Conservation (phyloP, 2,113 vertebrate species). For the Edolisoma coerulescens region DNA sequence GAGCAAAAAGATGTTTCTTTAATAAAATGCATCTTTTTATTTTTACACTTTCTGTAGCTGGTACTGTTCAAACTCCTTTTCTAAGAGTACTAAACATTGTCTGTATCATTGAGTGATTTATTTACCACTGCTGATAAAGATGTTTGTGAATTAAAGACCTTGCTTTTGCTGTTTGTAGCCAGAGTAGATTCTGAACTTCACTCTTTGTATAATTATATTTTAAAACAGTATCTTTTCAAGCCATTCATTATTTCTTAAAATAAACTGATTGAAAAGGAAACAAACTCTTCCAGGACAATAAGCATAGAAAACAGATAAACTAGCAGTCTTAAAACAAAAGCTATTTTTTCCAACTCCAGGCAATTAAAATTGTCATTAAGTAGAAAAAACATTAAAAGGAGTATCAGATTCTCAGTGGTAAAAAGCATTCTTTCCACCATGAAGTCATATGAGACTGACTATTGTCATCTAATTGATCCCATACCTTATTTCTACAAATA, state of each 20-base stretch:
- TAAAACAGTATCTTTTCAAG: conserved; percentile 26
- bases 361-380: not conserved
- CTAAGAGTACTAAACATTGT: not conserved
- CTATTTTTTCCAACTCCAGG: not conserved
- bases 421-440: not conserved
- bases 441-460: not conserved
- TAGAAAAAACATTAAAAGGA: not conserved
- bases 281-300: not conserved
- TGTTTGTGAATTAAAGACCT: not conserved
- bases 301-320: not conserved
- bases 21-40: not conserved
- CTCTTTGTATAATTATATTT: conserved; percentile 29
- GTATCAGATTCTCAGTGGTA: not conserved
- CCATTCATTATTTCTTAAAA: conserved; percentile 17
- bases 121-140: not conserved
- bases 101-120: not conserved
- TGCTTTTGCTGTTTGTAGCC: conserved; percentile 1
- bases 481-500: not conserved
- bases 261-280: conserved; percentile 30
- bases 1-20: accelerated
- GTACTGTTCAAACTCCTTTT: not conserved
- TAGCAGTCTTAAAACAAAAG: not conserved
- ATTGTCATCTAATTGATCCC: not conserved
- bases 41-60: not conserved
- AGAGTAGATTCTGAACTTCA: not conserved